These are phyloP conservation scores for Limenitis camilla DNA, from an alignment of 2,888 invertebrate genomes.

Conservation along the genomic window DNA sequence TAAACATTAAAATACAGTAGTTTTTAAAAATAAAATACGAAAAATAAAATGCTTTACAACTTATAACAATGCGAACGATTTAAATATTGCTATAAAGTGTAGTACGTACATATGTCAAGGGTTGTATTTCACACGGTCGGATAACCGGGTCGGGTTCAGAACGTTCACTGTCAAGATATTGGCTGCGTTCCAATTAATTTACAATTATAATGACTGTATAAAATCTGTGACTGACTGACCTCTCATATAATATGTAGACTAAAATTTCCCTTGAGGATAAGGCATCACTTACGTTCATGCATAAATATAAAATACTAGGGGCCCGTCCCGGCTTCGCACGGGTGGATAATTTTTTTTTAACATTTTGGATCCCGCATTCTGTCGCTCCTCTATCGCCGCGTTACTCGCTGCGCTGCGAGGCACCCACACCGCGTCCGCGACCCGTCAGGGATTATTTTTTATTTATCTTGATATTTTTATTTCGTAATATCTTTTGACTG, in stretches of 20 bases:
- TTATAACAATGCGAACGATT: not conserved
- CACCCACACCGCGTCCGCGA: no score
- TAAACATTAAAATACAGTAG: not conserved
- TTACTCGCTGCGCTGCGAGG: no score
- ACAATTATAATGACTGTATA: no score
- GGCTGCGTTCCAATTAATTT: slow-evolving; percentile 26
- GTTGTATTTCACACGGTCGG: slow-evolving; percentile 14
- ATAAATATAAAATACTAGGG: no score
- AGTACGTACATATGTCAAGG: slow-evolving; percentile 7
- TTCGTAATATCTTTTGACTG: no score
- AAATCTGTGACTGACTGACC: no score
- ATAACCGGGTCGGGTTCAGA: slow-evolving; percentile 17
- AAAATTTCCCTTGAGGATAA: not conserved
- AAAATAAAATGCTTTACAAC: not conserved
- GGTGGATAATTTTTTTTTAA: no score
- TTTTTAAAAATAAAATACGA: not conserved
- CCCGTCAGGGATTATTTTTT: no score
- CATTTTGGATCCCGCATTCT: no score
- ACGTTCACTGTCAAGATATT: slow-evolving; percentile 26
- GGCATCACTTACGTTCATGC: not conserved
- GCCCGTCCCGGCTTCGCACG: no score
- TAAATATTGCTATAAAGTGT: slow-evolving; percentile 5
- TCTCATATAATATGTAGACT: not conserved
- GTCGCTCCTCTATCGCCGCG: no score
- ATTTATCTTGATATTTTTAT: no score